A percentile compares a stretch with the other conserved stretches of the same genome.
Conservation (phyloP, 2,888 invertebrate genomes). For the Dioctria linearis region DNA sequence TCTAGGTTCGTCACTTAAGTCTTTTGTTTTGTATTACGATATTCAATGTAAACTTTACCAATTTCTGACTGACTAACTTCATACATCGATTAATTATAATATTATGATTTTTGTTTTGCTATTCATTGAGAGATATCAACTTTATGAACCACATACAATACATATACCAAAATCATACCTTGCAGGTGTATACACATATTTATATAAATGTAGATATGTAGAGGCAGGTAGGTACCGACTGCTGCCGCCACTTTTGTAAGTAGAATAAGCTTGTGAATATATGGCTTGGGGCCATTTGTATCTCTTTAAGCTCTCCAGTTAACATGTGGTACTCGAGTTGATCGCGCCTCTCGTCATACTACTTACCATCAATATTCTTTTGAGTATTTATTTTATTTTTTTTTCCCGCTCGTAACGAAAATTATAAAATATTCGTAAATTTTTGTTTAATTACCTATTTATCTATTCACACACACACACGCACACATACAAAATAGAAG, state of each 20-base stretch:
- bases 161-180: background rate
- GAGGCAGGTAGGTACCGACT: no score
- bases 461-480: no score
- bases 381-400: background rate
- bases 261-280: conserved; percentile 51
- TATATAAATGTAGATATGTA: no score
- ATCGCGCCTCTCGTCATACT: conserved; percentile 58
- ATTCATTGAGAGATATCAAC: background rate
- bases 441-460: background rate
- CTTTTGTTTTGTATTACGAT: conserved; percentile 49
- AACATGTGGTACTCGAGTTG: conserved; percentile 63
- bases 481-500: no score
- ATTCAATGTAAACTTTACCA: conserved; percentile 4
- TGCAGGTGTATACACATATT: conserved; percentile 26
- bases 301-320: conserved; percentile 62
- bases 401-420: conserved; percentile 36
- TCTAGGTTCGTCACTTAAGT: conserved; percentile 56
- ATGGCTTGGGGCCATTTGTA: conserved; percentile 63
- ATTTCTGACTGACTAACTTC: background rate
- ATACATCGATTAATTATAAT: background rate
- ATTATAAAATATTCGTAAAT: conserved; percentile 51
- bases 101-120: background rate
- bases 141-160: conserved; percentile 4
- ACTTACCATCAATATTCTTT: conserved; percentile 31
- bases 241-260: conserved; percentile 8